Conservation (phyloP, 2,797 vertebrate species). For the Presbytis comata region DNA sequence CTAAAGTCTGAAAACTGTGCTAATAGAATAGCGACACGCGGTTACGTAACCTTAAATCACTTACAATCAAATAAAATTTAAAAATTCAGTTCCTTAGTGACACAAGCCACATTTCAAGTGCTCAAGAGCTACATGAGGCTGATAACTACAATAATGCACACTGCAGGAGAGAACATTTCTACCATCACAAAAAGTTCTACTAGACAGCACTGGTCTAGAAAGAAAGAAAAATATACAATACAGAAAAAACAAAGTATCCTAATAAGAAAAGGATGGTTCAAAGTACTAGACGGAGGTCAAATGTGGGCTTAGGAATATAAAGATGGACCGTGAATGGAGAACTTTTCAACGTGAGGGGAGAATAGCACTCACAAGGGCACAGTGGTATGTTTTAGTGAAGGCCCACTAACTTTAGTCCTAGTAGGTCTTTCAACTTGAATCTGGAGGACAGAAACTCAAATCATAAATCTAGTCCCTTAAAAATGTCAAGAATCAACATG, state of each 20-base stretch:
- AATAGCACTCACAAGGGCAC: not conserved
- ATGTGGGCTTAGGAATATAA: not conserved
- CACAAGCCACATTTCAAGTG: not conserved
- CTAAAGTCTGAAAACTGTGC: not conserved
- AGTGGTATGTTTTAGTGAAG: not conserved
- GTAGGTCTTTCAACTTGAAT: not conserved
- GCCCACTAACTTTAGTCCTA: not conserved
- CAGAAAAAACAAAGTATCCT: not conserved
- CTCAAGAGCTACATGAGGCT: not conserved
- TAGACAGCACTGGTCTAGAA: not conserved
- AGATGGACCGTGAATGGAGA: not conserved
- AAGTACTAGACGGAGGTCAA: not conserved
- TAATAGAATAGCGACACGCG: rapidly evolving
- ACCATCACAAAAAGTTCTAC: not conserved
- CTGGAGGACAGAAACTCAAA: not conserved
- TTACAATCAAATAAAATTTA: not conserved
- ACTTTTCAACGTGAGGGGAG: not conserved
- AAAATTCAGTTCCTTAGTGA: not conserved
- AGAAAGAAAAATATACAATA: not conserved
- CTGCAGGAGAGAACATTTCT: not conserved
- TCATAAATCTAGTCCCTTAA: not conserved
- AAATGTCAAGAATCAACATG: not conserved
- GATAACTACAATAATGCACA: not conserved
- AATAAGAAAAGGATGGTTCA: not conserved
- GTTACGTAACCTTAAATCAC: not conserved